Evolutionary conservation across 30 jellyfish, hydroid and myxozoan genomes (phyloP), one percentile per base, ranked within the genome.

Genomic region (Hydractinia symbiolongicarpus): DNA sequence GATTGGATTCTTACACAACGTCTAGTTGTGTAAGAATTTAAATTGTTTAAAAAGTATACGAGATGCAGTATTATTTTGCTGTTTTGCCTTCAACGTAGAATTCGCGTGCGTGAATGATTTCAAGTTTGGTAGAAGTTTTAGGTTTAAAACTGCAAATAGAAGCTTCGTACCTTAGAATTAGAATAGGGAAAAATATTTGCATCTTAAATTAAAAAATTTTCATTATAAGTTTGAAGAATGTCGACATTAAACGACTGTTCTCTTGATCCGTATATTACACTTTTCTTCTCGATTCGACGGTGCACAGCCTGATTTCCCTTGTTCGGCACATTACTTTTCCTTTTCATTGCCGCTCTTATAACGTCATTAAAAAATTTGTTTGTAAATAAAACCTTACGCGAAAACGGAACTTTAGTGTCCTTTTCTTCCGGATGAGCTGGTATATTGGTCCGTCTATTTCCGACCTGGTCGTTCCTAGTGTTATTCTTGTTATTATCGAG

Each of bases 261-360:
- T 64, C 74, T 64, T 64, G 40, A n/a, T 64, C 74, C 19, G 8
- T n/a, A 13, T n/a, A 64, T 64, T 7, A 64, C 74, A 51, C 40
- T 51, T 64, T 64, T 64, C 16, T 64, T 64, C 74, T 64, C 6
- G 8, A 64, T 7, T 7, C 9, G 9, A 64, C 40, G 9, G 17
- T 64, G 19, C 40, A 44, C 74, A 6, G 6, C 7, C 19, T 7
- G 52, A 6, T 64, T 13, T 51, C 0, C 7, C 40, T 64, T 64
- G 9, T 7, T 64, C 40, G 17, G 19, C 7, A 64, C 40, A 7
- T 5, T 64, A 64, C 40, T 64, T 13, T 64, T 64, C 74, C 74
- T 64, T 64, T 51, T 7, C 74, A 64, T 64, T 44, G 74, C 74
- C 8, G 74, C 74, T 64, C 74, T 7, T 6, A 64, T 64, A 64